Evolutionary conservation across 2,888 invertebrate species (phyloP).

Genomic region (Sesia apiformis): DNA sequence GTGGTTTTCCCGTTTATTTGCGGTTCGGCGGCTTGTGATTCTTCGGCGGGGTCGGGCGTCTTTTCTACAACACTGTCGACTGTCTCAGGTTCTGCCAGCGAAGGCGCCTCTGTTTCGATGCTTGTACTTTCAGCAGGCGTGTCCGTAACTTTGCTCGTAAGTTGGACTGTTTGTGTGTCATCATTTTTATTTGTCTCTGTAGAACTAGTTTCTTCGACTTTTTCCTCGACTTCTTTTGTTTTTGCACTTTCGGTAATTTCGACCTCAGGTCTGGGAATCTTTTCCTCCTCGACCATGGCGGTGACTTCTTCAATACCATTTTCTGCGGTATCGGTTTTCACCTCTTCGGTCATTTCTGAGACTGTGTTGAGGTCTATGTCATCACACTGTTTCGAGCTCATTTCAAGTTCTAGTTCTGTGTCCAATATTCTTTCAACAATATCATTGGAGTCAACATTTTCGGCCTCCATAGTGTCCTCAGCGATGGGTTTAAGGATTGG

Average conservation of each 20-base stretch:
- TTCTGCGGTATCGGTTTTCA: slow-evolving; percentile 13
- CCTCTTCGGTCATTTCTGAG: slow-evolving; percentile 20
- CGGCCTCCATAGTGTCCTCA: slow-evolving; percentile 55
- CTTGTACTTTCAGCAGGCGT: slow-evolving; percentile 8
- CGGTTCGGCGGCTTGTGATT: slow-evolving; percentile 7
- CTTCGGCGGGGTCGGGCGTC: slow-evolving; percentile 5
- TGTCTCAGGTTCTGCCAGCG: slow-evolving; percentile 8
- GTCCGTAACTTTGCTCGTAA: slow-evolving; percentile 4
- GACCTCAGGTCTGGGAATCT: not conserved
- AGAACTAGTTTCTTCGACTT: slow-evolving; percentile 6
- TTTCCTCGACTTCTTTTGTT: slow-evolving; percentile 8
- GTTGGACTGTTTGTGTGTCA: not conserved
- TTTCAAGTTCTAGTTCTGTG: slow-evolving; percentile 49
- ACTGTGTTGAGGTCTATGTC: slow-evolving; percentile 29
- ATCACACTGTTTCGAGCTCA: slow-evolving; percentile 27
- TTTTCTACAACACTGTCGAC: slow-evolving; percentile 3
- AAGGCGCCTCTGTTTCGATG: slow-evolving; percentile 9
- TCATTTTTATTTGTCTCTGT: slow-evolving; percentile 7
- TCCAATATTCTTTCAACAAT: slow-evolving; percentile 59
- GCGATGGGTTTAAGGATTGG: slow-evolving; percentile 48
- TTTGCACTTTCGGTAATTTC: not conserved
- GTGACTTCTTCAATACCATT: not conserved
- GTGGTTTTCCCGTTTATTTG: slow-evolving; percentile 53
- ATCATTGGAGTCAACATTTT: slow-evolving; percentile 49
- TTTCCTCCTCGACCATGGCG: not conserved